A percentile compares a stretch with the other conserved stretches of the same genome.
Evolutionary conservation across 2,888 invertebrate species (phyloP).

Genomic region (Limnephilus rhombicus): DNA sequence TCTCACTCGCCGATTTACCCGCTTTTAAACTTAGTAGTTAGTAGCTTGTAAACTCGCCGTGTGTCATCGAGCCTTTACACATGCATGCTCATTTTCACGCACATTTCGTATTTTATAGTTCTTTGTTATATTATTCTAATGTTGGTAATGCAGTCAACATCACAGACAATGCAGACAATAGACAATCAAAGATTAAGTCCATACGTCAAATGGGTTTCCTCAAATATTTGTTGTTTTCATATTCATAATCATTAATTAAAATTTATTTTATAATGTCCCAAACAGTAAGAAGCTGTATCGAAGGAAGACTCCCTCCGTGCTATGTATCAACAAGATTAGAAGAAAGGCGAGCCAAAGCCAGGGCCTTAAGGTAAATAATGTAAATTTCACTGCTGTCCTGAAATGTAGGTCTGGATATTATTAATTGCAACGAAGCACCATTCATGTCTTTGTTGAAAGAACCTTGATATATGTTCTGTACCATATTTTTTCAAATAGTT

Average conservation of each 20-base stretch:
- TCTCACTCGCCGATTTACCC: no score
- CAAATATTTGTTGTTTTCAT: constrained; percentile 48
- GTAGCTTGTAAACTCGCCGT: no score
- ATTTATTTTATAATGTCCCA: constrained; percentile 81
- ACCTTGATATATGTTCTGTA: background rate
- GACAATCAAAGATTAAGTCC: background rate
- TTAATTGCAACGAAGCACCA: background rate
- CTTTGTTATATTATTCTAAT: background rate
- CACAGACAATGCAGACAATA: background rate
- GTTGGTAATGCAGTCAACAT: background rate
- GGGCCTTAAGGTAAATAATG: constrained; percentile 75
- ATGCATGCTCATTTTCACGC: background rate
- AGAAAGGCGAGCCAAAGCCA: constrained; percentile 84
- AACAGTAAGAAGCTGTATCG: constrained; percentile 83
- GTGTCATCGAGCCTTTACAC: no score
- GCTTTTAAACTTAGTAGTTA: no score
- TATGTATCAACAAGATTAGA: constrained; percentile 84
- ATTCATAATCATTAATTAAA: constrained; percentile 32
- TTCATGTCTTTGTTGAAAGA: background rate
- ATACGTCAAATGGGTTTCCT: constrained; percentile 36
- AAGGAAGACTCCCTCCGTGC: constrained; percentile 88
- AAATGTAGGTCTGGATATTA: constrained; percentile 17
- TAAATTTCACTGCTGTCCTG: background rate
- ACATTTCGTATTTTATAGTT: background rate
- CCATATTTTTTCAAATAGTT: background rate